These are phyloP conservation scores for Heliconius hewitsoni DNA, from an alignment of 1,140 invertebrate genomes.

Conservation along the genomic window DNA sequence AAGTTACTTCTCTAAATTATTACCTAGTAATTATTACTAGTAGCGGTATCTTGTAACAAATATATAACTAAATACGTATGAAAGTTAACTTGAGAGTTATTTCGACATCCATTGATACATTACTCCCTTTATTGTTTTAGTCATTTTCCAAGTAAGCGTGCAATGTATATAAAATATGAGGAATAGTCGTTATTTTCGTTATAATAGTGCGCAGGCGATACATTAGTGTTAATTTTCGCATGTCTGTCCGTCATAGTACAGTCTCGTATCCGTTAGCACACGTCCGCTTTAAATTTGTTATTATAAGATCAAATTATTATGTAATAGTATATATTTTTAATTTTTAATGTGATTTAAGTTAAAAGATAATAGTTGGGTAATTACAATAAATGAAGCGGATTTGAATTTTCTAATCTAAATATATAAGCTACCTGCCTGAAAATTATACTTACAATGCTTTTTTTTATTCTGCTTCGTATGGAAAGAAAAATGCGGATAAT, in stretches of 20 bases:
- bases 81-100: background rate
- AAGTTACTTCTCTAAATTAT: conserved; percentile 29
- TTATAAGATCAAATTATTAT: background rate
- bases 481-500: too few relatives aligned
- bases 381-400: too few relatives aligned
- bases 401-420: too few relatives aligned
- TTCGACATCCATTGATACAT: conserved; percentile 15
- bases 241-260: conserved; percentile 30
- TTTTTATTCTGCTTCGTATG: too few relatives aligned
- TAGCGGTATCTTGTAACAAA: conserved; percentile 18
- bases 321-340: background rate
- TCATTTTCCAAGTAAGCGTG: background rate
- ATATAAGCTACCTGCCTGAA: too few relatives aligned
- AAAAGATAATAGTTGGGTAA: too few relatives aligned
- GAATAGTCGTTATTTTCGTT: background rate
- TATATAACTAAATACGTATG: background rate
- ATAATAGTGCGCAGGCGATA: conserved; percentile 8
- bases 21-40: conserved; percentile 33
- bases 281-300: conserved; percentile 6
- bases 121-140: background rate
- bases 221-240: conserved; percentile 37
- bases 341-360: too few relatives aligned
- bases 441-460: too few relatives aligned
- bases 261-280: conserved; percentile 26
- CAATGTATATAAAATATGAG: background rate